Percentiles rank a stretch among this genome's conserved stretches.
These are phyloP conservation scores for Caiman crocodilus DNA, from an alignment of 2,797 vertebrate genomes.

Conservation along the genomic window DNA sequence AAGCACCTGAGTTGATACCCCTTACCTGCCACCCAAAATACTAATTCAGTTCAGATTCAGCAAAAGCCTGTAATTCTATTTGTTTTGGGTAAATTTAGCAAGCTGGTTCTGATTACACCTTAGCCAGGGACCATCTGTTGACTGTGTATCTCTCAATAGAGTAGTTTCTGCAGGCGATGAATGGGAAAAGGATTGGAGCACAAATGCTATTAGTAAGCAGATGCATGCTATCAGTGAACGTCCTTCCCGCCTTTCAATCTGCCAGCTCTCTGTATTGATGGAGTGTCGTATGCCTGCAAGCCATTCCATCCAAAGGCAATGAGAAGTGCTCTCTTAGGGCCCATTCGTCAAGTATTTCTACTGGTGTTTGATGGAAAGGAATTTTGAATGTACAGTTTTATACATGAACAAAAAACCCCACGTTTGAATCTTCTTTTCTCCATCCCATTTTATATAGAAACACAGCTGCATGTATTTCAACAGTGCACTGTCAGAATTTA, in stretches of 20 bases:
- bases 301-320: constrained; percentile 70
- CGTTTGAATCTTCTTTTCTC: not conserved
- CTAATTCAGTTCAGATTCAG: constrained; percentile 67
- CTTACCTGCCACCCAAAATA: constrained; percentile 67
- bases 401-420: constrained; percentile 35
- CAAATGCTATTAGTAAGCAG: constrained; percentile 79
- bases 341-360: constrained; percentile 75
- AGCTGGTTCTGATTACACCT: constrained; percentile 82
- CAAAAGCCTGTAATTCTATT: constrained; percentile 80
- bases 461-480: not conserved
- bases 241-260: constrained; percentile 80
- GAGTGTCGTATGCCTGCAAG: constrained; percentile 75
- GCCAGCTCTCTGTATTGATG: constrained; percentile 83
- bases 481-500: constrained; percentile 13
- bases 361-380: constrained; percentile 70
- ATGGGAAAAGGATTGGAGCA: constrained; percentile 68
- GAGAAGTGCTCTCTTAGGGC: constrained; percentile 77
- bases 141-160: constrained; percentile 71
- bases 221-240: constrained; percentile 75
- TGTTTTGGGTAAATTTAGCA: constrained; percentile 82
- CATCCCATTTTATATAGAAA: not conserved
- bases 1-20: constrained; percentile 34
- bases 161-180: constrained; percentile 75
- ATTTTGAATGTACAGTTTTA: constrained; percentile 67
- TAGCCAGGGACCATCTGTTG: constrained; percentile 82